Evolutionary conservation across 2,888 invertebrate species (phyloP).

Genomic region (Apodemia mormo): DNA sequence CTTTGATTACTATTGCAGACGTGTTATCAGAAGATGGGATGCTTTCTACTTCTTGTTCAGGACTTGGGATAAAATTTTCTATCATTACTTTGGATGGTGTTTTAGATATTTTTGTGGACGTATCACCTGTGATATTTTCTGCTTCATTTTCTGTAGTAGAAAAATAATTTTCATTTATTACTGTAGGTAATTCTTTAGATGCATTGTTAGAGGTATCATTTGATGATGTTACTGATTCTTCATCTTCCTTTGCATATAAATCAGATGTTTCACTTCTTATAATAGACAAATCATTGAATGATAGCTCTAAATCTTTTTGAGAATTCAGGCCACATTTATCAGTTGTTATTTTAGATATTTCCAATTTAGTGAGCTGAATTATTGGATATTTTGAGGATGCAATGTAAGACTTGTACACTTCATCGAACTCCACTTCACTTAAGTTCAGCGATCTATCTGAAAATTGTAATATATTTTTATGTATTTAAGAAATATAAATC

Average conservation of each 20-base stretch:
- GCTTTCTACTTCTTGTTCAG: too few relatives aligned
- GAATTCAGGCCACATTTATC: not conserved
- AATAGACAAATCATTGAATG: not conserved
- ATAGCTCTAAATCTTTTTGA: not conserved
- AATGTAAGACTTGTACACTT: not conserved
- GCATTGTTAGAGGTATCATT: not conserved
- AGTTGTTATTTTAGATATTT: not conserved
- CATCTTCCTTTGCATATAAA: not conserved
- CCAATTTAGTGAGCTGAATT: not conserved
- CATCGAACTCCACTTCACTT: not conserved
- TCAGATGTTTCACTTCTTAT: not conserved
- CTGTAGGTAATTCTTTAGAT: not conserved
- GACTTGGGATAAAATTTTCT: too few relatives aligned
- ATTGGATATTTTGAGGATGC: not conserved
- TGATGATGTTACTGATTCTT: not conserved
- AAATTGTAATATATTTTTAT: not conserved
- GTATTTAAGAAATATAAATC: not conserved
- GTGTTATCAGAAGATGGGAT: too few relatives aligned
- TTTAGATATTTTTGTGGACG: not conserved
- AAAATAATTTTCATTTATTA: not conserved
- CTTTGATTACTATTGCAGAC: too few relatives aligned
- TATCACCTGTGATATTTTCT: not conserved
- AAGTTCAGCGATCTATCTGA: not conserved
- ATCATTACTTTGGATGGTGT: too few relatives aligned
- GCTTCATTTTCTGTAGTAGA: not conserved